Evolutionary conservation across 2,113 vertebrate species (phyloP), one percentile per base, ranked within the genome.

Genomic region (Tautogolabrus adspersus): DNA sequence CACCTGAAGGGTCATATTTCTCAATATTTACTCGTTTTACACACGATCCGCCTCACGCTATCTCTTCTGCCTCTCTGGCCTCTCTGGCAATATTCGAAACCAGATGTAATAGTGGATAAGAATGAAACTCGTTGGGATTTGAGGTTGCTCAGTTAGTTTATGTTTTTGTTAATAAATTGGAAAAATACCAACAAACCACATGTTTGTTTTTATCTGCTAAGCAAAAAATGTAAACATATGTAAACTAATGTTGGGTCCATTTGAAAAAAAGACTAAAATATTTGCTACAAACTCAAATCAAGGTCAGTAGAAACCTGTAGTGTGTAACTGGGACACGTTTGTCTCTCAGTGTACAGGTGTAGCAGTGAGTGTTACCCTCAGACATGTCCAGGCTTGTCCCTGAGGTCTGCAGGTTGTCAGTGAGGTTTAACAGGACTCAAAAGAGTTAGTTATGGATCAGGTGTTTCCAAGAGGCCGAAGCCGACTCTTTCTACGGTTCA

Each of bases 361-460:
- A 81, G 70, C 40, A 70, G 66, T 10, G 44, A 8, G 19, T n/a
- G 52, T n/a, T 10, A 9, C 34, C 21, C 42, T n/a, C n/a, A 16
- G 47, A 87, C 83, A 66, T 88, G 87, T 26, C 67, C 63, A 13
- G 81, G 13, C 87, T 47, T 80, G 85, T 81, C 23, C 62, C 15
- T 3, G 12, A 46, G 21, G 51, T 6, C 42, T 26, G 42, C 16
- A 6, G 49, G 8, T 58, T 69, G 22, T 68, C 64, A 23, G 1
- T 12, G 21, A 59, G 38, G 49, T 68, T 86, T 80, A 58, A 30
- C 64, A 23, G 56, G 68, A 77, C 38, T 21, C n/a, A 74, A 52
- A 49, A 61, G 51, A 42, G 63, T 72, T 74, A 63, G 67, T 71
- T 73, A 54, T 60, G 81, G 79, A 47, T 77, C 78, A 49, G 15